Conservation (phyloP, 2,113 vertebrate genomes). For the Microcebus tavaratra region DNA sequence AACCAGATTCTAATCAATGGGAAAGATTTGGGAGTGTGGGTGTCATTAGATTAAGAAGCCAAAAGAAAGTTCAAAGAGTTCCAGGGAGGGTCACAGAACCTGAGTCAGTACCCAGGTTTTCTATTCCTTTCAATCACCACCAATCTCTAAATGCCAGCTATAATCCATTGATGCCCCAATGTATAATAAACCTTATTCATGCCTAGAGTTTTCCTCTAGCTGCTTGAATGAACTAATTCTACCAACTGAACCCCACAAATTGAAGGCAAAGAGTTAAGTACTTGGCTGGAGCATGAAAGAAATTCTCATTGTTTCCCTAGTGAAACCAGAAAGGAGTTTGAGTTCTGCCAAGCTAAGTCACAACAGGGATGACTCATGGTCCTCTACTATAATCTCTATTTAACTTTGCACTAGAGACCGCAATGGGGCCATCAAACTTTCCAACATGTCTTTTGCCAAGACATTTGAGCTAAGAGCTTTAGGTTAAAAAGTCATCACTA, state of each 20-base stretch:
- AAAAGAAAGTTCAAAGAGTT: background rate
- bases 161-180: background rate
- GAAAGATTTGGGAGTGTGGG: background rate
- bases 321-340: background rate
- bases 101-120: background rate
- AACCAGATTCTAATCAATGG: background rate
- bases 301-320: background rate
- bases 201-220: background rate
- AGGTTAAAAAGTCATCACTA: background rate
- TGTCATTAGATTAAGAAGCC: background rate
- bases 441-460: background rate
- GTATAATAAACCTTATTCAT: background rate
- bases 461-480: background rate
- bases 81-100: background rate
- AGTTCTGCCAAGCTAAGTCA: background rate
- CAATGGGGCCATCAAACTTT: background rate
- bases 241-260: background rate
- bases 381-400: background rate
- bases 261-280: background rate
- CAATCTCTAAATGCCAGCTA: background rate
- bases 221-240: background rate
- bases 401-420: background rate
- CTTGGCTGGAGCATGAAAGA: background rate
- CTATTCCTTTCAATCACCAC: background rate
- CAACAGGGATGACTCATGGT: background rate